A percentile compares a stretch with the other conserved stretches of the same genome.
Conservation (phyloP, 1,140 invertebrate species). For the Monochamus saltuarius region DNA sequence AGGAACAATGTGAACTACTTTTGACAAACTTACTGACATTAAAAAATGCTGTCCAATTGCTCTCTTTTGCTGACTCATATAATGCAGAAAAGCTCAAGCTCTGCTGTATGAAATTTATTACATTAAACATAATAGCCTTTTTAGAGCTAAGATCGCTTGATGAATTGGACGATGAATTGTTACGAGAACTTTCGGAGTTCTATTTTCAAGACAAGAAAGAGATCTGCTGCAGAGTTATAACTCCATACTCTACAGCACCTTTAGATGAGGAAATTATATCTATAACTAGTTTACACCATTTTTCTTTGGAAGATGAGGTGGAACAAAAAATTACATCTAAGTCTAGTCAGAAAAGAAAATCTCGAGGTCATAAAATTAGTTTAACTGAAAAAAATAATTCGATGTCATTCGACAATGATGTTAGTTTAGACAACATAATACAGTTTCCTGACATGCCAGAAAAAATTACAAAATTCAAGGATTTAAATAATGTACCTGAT, state of each 20-base stretch:
- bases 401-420: slow-evolving; percentile 21
- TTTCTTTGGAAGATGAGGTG: slow-evolving; percentile 46
- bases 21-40: slow-evolving; percentile 63
- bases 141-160: slow-evolving; percentile 66
- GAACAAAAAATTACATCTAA: slow-evolving; percentile 46
- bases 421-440: slow-evolving; percentile 23
- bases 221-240: slow-evolving; percentile 61
- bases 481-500: slow-evolving; percentile 46
- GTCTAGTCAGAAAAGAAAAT: slow-evolving; percentile 52
- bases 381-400: slow-evolving; percentile 23
- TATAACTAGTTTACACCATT: slow-evolving; percentile 52
- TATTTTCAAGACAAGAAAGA: slow-evolving; percentile 57
- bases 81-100: slow-evolving; percentile 67
- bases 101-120: slow-evolving; percentile 70
- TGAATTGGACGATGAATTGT: slow-evolving; percentile 57
- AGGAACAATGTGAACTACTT: slow-evolving; percentile 67
- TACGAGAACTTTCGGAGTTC: slow-evolving; percentile 63
- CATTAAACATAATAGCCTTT: slow-evolving; percentile 65
- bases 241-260: slow-evolving; percentile 61
- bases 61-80: slow-evolving; percentile 68
- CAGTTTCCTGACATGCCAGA: slow-evolving; percentile 29
- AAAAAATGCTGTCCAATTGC: slow-evolving; percentile 68
- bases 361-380: slow-evolving; percentile 41
- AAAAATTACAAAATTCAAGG: not conserved
- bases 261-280: slow-evolving; percentile 57